A percentile compares a stretch with the other conserved stretches of the same genome.
Conservation (phyloP, 2,888 invertebrate species). For the Leptopterna dolabrata region DNA sequence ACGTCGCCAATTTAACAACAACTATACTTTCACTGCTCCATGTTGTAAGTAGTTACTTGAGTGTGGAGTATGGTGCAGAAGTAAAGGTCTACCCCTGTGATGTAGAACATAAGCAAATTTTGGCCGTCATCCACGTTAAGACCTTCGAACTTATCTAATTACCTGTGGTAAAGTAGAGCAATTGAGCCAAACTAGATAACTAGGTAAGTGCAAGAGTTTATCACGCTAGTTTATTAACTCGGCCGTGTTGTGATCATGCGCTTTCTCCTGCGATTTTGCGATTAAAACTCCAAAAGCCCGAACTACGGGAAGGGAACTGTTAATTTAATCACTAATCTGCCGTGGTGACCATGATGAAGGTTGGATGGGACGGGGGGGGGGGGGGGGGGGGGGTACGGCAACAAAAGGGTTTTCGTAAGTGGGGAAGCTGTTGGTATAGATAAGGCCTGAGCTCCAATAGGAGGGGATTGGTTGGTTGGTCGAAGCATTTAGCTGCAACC, state of each 20-base stretch:
- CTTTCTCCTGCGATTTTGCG: neutral
- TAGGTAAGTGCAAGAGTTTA: neutral
- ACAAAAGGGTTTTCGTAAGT: neutral
- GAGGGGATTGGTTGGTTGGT: neutral
- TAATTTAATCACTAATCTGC: constrained; percentile 22
- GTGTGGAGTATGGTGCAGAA: too few relatives aligned
- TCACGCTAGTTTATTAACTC: neutral
- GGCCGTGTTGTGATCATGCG: neutral
- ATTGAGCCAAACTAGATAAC: neutral
- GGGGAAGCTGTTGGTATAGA: neutral
- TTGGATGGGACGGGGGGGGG: neutral
- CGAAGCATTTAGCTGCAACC: constrained; percentile 9
- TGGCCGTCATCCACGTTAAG: too few relatives aligned
- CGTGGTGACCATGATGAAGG: neutral
- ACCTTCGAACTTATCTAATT: too few relatives aligned
- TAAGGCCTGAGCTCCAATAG: neutral
- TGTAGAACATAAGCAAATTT: too few relatives aligned
- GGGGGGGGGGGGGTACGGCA: too few relatives aligned
- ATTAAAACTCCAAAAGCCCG: neutral
- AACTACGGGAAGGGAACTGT: neutral
- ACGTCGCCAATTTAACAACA: too few relatives aligned
- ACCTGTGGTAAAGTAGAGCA: too few relatives aligned
- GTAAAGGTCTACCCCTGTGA: too few relatives aligned
- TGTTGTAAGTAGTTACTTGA: too few relatives aligned
- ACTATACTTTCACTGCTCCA: too few relatives aligned